These are phyloP conservation scores for Tachystola acroxantha DNA, from an alignment of 2,888 invertebrate species.

Conservation along the genomic window DNA sequence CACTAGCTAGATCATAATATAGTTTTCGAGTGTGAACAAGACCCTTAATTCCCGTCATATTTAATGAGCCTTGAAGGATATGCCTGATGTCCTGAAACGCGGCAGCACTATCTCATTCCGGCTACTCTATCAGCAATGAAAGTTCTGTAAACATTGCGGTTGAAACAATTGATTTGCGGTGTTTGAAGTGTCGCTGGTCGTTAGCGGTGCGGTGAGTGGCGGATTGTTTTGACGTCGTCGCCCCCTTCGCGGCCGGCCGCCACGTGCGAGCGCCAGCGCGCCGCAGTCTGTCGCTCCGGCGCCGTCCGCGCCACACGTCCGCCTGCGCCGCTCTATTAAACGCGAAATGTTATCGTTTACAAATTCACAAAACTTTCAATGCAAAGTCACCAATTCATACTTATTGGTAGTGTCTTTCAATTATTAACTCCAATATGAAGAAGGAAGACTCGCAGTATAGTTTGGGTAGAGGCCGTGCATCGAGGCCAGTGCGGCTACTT, in stretches of 20 bases:
- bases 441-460: conserved; percentile 48
- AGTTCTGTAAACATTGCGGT: too few species aligned
- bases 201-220: conserved; percentile 2
- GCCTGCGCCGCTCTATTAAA: conserved; percentile 11
- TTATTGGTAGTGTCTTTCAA: conserved; percentile 26
- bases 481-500: conserved; percentile 51
- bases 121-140: too few species aligned
- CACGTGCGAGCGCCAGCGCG: conserved; percentile 47
- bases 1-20: too few species aligned
- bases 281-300: conserved; percentile 53
- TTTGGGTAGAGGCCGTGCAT: conserved; percentile 38
- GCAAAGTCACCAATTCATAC: conserved; percentile 26
- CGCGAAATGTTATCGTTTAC: conserved; percentile 46
- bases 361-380: conserved; percentile 33
- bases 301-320: conserved; percentile 41
- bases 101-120: too few species aligned
- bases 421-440: conserved; percentile 46
- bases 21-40: too few species aligned
- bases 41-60: too few species aligned
- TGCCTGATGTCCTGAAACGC: too few species aligned
- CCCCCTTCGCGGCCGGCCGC: conserved; percentile 23
- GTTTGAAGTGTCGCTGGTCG: background rate
- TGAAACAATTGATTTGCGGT: conserved; percentile 8
- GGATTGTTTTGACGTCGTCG: conserved; percentile 41
- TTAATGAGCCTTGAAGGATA: too few species aligned